Conservation (phyloP, 1,140 invertebrate genomes). For the Zaprionus tsacasi region DNA sequence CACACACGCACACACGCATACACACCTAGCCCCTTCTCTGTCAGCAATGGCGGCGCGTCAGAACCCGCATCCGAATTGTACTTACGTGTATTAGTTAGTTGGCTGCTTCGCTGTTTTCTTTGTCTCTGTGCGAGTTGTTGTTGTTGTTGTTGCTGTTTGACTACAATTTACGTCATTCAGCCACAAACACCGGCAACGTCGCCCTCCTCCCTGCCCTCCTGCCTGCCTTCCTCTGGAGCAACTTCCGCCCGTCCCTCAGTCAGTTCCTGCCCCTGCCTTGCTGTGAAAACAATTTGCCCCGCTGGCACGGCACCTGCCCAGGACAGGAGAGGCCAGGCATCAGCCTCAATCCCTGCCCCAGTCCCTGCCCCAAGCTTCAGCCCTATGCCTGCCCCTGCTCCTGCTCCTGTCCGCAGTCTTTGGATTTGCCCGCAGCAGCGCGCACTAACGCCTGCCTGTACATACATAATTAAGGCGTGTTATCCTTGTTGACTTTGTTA, state of each 20-base stretch:
- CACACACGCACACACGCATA: not conserved
- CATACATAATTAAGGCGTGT: constrained; percentile 69
- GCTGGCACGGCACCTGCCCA: constrained; percentile 14
- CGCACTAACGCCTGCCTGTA: constrained; percentile 60
- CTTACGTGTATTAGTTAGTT: constrained; percentile 41
- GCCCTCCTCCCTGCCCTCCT: not conserved
- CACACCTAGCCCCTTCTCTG: not conserved
- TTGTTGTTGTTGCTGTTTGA: constrained; percentile 37
- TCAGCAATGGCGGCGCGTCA: constrained; percentile 13
- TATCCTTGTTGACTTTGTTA: constrained; percentile 69
- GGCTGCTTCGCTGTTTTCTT: constrained; percentile 42
- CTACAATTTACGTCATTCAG: constrained; percentile 55
- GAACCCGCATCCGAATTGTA: constrained; percentile 30
- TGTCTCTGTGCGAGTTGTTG: constrained; percentile 5
- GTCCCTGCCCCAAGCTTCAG: too few species aligned
- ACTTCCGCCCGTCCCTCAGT: constrained; percentile 3
- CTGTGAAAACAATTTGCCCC: constrained; percentile 29
- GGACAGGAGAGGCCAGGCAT: not conserved
- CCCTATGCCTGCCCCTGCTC: not conserved
- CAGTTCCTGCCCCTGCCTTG: not conserved
- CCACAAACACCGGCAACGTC: constrained; percentile 37
- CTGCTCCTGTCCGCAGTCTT: constrained; percentile 4
- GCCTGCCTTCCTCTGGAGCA: not conserved
- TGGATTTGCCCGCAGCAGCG: constrained; percentile 31
- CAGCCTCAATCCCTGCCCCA: too few species aligned